Evolutionary conservation across 2,797 vertebrate species (phyloP).

Genomic region (Neosalanx taihuensis): DNA sequence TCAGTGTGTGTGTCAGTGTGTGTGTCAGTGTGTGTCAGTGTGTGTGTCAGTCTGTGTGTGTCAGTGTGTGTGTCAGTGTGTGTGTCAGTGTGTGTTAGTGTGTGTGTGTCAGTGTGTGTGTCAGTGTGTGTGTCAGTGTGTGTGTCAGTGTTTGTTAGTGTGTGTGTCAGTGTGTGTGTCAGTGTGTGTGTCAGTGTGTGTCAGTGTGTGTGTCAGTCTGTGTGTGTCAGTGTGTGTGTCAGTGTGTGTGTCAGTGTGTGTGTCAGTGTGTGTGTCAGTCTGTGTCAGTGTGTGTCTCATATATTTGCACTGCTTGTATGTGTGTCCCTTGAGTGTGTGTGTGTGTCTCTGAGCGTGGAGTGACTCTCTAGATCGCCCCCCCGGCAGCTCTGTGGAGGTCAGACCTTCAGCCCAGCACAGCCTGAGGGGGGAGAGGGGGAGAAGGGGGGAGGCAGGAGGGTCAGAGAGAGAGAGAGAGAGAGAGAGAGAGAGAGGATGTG

Average conservation of each 20-base stretch:
- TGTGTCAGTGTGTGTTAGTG: conserved; percentile 22
- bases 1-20: neutral
- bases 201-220: neutral
- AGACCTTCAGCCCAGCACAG: conserved; percentile 49
- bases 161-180: no score
- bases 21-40: conserved; percentile 11
- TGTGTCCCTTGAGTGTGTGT: conserved; percentile 15
- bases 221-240: conserved; percentile 4
- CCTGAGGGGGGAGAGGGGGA: conserved; percentile 32
- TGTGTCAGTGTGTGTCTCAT: neutral
- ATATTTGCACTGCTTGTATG: neutral
- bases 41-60: neutral
- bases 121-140: neutral
- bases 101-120: conserved; percentile 34
- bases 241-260: neutral
- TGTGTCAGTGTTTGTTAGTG: neutral
- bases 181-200: no score
- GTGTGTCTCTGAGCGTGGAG: conserved; percentile 58
- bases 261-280: neutral
- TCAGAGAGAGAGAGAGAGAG: conserved; percentile 16
- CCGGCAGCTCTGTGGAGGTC: conserved; percentile 66
- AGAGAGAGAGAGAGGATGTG: conserved; percentile 17
- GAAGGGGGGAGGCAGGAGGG: conserved; percentile 28
- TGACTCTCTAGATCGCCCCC: conserved; percentile 67
- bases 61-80: neutral